These are phyloP conservation scores for Anthonomus grandis DNA, from an alignment of 1,140 invertebrate species.

Conservation along the genomic window DNA sequence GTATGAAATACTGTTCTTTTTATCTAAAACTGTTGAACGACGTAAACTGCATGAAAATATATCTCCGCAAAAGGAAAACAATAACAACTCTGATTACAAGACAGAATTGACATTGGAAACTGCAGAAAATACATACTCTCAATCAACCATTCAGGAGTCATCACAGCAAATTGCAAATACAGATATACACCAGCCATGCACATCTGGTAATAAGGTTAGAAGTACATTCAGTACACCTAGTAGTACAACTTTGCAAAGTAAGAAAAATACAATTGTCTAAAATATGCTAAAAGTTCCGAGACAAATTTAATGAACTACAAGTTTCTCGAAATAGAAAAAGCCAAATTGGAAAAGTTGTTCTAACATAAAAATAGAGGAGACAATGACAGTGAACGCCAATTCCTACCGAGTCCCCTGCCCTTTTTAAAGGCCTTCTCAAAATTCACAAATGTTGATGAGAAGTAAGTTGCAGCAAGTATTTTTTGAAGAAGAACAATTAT, in stretches of 20 bases:
- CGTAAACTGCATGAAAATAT: conserved; percentile 13
- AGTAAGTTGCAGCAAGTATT: conserved; percentile 11
- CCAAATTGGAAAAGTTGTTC: background rate
- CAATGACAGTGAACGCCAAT: background rate
- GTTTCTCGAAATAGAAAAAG: background rate
- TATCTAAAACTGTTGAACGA: conserved; percentile 15
- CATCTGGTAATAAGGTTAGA: conserved; percentile 9
- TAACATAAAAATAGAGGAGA: background rate
- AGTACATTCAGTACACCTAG: background rate
- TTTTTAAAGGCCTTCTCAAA: background rate
- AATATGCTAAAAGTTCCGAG: conserved; percentile 6
- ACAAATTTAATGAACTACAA: background rate
- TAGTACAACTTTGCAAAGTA: conserved; percentile 7
- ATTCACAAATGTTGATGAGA: conserved; percentile 2
- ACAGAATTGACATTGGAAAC: conserved; percentile 9
- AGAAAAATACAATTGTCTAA: conserved; percentile 11
- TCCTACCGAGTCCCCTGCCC: background rate
- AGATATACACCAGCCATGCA: conserved; percentile 13
- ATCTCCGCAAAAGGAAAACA: conserved; percentile 10
- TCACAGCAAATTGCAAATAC: conserved; percentile 8
- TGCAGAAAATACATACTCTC: conserved; percentile 1
- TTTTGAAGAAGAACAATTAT: conserved; percentile 10
- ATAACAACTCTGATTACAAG: conserved; percentile 4
- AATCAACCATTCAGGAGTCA: conserved; percentile 7
- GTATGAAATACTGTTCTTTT: conserved; percentile 11